Percentiles rank a stretch among this genome's conserved stretches.
These are phyloP conservation scores for Scrobipalpa atriplicella DNA, from an alignment of 2,888 invertebrate species.

Conservation along the genomic window DNA sequence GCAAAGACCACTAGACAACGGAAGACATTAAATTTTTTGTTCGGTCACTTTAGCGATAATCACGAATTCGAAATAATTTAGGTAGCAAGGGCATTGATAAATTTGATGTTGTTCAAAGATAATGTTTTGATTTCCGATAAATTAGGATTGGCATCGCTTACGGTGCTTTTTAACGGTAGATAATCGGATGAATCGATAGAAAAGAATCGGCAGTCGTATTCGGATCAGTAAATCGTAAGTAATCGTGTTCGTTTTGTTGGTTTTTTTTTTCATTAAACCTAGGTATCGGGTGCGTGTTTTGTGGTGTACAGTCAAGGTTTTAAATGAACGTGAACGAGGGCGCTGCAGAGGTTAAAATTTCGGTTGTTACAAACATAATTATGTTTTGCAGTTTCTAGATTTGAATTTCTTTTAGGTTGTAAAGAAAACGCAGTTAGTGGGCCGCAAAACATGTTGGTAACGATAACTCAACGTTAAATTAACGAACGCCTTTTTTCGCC, in stretches of 20 bases:
- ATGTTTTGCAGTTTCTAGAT: too few species aligned
- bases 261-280: slow-evolving; percentile 54
- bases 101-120: slow-evolving; percentile 43
- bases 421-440: too few species aligned
- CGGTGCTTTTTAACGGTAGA: slow-evolving; percentile 73
- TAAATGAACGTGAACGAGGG: too few species aligned
- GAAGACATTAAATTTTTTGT: not conserved
- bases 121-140: slow-evolving; percentile 60
- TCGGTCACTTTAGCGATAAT: slow-evolving; percentile 28
- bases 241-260: slow-evolving; percentile 58
- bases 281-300: slow-evolving; percentile 48
- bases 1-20: too few species aligned
- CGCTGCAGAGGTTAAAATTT: too few species aligned
- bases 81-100: slow-evolving; percentile 35
- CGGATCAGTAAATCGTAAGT: slow-evolving; percentile 69
- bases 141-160: slow-evolving; percentile 64
- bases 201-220: slow-evolving; percentile 64
- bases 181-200: slow-evolving; percentile 69
- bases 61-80: slow-evolving; percentile 23
- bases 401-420: too few species aligned
- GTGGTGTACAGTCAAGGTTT: slow-evolving; percentile 37
- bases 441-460: too few species aligned
- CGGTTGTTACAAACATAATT: too few species aligned
- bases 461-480: too few species aligned
- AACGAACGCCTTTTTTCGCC: too few species aligned